phyloP scores from a whole-genome alignment of 1,140 invertebrate species.

The Procambarus virginalis region DNA sequence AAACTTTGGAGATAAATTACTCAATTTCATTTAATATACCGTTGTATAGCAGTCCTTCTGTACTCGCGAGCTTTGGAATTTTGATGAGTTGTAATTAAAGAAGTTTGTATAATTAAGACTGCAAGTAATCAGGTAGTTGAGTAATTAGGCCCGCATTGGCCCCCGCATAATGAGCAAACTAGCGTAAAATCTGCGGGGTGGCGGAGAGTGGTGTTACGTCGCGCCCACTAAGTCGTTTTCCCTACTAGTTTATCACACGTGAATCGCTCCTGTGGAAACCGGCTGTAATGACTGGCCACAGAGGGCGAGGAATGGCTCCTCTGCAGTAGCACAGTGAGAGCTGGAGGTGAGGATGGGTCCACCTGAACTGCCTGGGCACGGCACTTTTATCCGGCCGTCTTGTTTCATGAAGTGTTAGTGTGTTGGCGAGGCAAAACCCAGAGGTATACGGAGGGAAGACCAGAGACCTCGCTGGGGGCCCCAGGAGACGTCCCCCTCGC shows the following conservation, averaged over 20 bases:
- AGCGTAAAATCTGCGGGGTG: background rate
- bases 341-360: too few relatives aligned
- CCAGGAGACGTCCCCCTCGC: too few relatives aligned
- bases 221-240: background rate
- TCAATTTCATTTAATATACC: too few relatives aligned
- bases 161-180: background rate
- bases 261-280: background rate
- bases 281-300: background rate
- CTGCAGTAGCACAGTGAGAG: background rate
- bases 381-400: too few relatives aligned
- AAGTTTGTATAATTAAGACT: background rate
- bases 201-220: background rate
- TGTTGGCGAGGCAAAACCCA: too few relatives aligned
- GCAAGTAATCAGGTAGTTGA: background rate
- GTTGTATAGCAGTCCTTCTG: too few relatives aligned
- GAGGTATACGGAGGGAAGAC: too few relatives aligned
- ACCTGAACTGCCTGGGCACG: too few relatives aligned
- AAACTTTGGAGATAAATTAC: too few relatives aligned
- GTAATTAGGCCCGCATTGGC: background rate
- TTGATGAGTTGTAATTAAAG: background rate
- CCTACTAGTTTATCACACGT: background rate
- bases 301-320: background rate
- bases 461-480: too few relatives aligned
- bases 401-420: too few relatives aligned
- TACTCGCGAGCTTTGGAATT: background rate